Base-by-base conservation (phyloP, 1,140 invertebrate species). In the Trichoplusia ni region DNA sequence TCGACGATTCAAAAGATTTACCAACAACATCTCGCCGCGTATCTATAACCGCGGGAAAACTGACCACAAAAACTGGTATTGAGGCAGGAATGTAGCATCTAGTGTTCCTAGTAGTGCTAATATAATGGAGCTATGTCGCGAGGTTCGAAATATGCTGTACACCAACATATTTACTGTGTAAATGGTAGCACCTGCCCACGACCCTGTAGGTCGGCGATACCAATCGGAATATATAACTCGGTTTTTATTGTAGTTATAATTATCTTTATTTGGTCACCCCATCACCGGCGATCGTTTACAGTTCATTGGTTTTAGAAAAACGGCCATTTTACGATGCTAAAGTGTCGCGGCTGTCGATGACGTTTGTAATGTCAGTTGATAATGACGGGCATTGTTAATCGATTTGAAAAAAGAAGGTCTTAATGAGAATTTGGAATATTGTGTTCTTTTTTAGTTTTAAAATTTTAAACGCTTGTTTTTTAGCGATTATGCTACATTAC, bases 131-230 rank as follows among this genome's bases (percentile, higher is more conserved):
- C 64, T 75, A 77, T 79, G 67, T 64, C 21, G 31, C 33, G 63
- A 81, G 71, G 67, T 47, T 75, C 62, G 33, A 81, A 81, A 73
- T 72, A 83, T 79, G 77, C 62, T 79, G 81, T 79, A 70, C 18
- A 11, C 31, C 51, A 51, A 65, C 64, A 73, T 76, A 67, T 71
- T 77, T 73, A 71, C 69, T 65, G 60, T 59, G 71, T 49, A 42
- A 40, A n/a, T 44, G 27, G 25, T 29, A 44, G 54, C 69, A 71
- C 69, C 69, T 71, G 69, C 69, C 25, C 21, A 5, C 69, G 19
- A 35, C 65, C 56, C 65, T 71, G 69, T 71, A 68, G 69, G 69
- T 71, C 65, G 51, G 27, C 44, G 60, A 64, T 68, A 61, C 21
- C 49, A 61, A 67, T 64, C 29, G 53, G 31, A 56, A 56, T 64